A percentile compares a stretch with the other conserved stretches of the same genome.
Evolutionary conservation across 2,113 vertebrate species (phyloP).

Genomic region (Pheucticus melanocephalus): DNA sequence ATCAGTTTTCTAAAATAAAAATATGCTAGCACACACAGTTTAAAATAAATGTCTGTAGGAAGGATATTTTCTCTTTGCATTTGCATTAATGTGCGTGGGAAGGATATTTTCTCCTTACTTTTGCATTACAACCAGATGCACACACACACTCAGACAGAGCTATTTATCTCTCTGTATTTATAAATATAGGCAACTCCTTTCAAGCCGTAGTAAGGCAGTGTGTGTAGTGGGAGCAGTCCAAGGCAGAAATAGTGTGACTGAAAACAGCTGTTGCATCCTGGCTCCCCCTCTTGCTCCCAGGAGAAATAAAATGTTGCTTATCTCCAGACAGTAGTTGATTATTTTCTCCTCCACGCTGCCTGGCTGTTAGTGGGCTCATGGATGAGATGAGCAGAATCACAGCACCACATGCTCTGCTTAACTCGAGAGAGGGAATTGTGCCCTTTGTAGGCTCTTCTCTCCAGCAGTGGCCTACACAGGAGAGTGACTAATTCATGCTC

Average conservation of each 20-base stretch:
- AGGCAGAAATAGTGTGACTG: conserved; percentile 18
- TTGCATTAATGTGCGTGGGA: conserved; percentile 19
- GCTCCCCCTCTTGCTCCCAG: not conserved
- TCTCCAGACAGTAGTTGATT: conserved; percentile 37
- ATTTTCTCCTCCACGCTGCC: not conserved
- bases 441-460: not conserved
- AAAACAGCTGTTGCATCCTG: conserved; percentile 34
- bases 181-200: conserved; percentile 30
- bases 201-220: not conserved
- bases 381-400: not conserved
- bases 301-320: conserved; percentile 20
- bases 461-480: not conserved
- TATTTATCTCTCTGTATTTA: conserved; percentile 30
- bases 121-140: not conserved
- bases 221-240: not conserved
- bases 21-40: not conserved
- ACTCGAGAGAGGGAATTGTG: not conserved
- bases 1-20: conserved; percentile 43
- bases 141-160: not conserved
- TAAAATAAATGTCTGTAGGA: conserved; percentile 13
- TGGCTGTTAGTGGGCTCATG: not conserved
- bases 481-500: conserved; percentile 26
- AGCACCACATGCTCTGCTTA: not conserved
- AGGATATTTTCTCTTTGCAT: conserved; percentile 44
- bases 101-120: conserved; percentile 25